Conservation (phyloP, 2,888 invertebrate genomes). For the Macrophya annulata region DNA sequence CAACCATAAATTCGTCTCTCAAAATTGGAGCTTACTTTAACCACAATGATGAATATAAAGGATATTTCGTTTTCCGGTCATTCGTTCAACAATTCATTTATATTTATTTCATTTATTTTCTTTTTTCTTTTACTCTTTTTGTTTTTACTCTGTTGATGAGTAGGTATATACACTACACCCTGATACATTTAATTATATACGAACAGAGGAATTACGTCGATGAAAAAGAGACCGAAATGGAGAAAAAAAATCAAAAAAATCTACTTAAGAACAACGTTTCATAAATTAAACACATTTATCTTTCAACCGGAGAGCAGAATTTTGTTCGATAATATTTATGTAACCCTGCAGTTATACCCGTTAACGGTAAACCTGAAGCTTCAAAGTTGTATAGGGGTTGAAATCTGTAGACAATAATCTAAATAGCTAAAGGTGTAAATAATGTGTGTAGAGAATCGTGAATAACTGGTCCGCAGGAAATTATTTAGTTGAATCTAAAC, state of each 20-base stretch:
- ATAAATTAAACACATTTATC: neutral
- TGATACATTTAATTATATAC: neutral
- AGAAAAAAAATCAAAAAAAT: neutral
- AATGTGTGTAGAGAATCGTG: neutral
- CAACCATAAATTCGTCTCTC: slow-evolving; percentile 64
- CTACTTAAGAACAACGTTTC: neutral
- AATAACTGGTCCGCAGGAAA: slow-evolving; percentile 10
- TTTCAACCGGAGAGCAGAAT: neutral
- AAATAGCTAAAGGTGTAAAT: neutral
- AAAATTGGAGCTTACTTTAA: slow-evolving; percentile 63
- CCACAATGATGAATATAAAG: slow-evolving; percentile 59
- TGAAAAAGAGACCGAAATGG: neutral
- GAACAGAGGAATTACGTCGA: neutral
- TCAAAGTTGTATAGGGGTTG: neutral
- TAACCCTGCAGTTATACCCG: neutral
- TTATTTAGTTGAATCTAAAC: slow-evolving; percentile 27
- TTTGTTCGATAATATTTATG: slow-evolving; percentile 1
- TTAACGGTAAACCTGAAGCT: neutral
- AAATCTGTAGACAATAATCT: slow-evolving; percentile 16
- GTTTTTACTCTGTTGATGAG: neutral
- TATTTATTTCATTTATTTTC: neutral
- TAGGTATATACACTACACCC: neutral
- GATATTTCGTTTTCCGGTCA: slow-evolving; percentile 47
- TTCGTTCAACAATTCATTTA: neutral
- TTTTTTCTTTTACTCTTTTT: neutral